phyloP scores from a whole-genome alignment of 2,888 invertebrate genomes.

The Drosophila kokeensis region DNA sequence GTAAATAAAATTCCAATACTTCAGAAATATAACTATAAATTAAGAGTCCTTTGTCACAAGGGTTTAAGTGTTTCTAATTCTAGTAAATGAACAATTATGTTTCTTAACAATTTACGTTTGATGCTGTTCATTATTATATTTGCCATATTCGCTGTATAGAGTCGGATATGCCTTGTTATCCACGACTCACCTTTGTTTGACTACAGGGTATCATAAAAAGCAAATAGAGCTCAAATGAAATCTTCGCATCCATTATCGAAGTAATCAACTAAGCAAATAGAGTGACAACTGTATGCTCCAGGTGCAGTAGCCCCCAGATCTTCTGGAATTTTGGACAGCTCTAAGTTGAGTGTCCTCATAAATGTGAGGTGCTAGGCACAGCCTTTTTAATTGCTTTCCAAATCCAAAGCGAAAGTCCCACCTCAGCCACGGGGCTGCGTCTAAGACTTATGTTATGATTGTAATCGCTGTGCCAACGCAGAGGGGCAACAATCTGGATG shows the following conservation, averaged over 20 bases:
- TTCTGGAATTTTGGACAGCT: background rate
- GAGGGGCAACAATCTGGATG: constrained; percentile 27
- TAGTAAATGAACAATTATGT: background rate
- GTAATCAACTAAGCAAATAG: constrained; percentile 62
- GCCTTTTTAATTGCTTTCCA: constrained; percentile 75
- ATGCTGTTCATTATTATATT: background rate
- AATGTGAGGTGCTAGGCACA: constrained; percentile 34
- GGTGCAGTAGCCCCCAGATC: constrained; percentile 7
- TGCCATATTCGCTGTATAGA: background rate
- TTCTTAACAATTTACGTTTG: no score
- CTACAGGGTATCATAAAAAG: constrained; percentile 2
- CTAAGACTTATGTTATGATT: constrained; percentile 74
- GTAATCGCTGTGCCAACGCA: constrained; percentile 65
- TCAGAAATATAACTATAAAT: background rate
- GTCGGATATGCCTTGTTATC: background rate
- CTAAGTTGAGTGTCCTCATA: constrained; percentile 20
- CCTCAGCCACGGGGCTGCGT: constrained; percentile 16
- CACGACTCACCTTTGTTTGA: background rate
- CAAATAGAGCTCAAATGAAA: constrained; percentile 59
- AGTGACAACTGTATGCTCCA: constrained; percentile 54
- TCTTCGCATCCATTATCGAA: constrained; percentile 58
- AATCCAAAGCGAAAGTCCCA: constrained; percentile 39
- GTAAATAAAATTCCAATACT: background rate
- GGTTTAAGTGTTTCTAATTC: background rate
- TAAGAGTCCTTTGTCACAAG: background rate